Percentiles rank a stretch among this genome's conserved stretches.
These are phyloP conservation scores for Pseudorhombus dupliciocellatus DNA, from an alignment of 2,113 vertebrate species.

Conservation along the genomic window DNA sequence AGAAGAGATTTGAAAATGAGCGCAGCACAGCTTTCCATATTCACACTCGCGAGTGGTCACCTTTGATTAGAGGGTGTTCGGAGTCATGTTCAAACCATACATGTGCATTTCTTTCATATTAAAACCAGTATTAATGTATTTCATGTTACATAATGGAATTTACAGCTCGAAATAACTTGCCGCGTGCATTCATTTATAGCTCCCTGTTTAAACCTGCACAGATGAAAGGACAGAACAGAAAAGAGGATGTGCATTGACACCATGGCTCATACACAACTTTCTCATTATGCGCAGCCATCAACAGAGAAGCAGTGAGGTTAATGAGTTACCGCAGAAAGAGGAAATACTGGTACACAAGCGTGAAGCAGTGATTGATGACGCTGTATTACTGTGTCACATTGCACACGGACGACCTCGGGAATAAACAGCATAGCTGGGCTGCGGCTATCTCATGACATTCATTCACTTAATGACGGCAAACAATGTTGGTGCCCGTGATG, in stretches of 20 bases:
- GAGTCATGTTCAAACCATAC: too few species aligned
- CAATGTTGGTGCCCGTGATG: conserved; percentile 64
- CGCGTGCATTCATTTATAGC: background rate
- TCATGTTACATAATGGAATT: too few species aligned
- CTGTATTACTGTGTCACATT: conserved; percentile 62
- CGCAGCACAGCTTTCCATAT: too few species aligned
- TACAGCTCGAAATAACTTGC: background rate
- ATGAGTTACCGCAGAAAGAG: conserved; percentile 81
- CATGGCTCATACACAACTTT: conserved; percentile 6
- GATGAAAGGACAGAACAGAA: conserved; percentile 18
- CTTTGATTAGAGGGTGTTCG: too few species aligned
- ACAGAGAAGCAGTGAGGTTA: conserved; percentile 64
- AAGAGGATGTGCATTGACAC: conserved; percentile 14
- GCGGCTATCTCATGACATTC: conserved; percentile 62
- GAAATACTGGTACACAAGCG: conserved; percentile 67
- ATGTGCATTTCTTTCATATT: too few species aligned
- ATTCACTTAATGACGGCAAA: conserved; percentile 65
- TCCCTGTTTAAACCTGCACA: background rate
- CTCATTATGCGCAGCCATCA: conserved; percentile 27
- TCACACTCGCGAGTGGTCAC: too few species aligned
- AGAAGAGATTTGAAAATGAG: too few species aligned
- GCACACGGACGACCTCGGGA: conserved; percentile 60
- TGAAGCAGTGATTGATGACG: conserved; percentile 73
- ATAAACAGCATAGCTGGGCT: conserved; percentile 42
- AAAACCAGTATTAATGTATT: too few species aligned